Evolutionary conservation across 35 echinoderm and acorn worm genomes (phyloP).

Genomic region (Stichopus chloronotus): DNA sequence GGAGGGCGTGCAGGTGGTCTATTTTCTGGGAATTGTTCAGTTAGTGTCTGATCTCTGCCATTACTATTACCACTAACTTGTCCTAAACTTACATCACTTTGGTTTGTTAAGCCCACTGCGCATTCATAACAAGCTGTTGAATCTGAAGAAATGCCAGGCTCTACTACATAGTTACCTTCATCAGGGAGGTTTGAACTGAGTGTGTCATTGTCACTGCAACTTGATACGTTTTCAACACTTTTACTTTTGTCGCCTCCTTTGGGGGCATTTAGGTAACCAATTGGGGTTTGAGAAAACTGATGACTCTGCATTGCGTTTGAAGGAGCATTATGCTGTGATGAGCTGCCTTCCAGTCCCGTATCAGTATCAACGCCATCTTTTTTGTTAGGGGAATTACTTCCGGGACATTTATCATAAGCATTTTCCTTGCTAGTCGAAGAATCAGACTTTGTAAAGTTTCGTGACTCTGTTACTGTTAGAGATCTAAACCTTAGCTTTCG

Average conservation of each 20-base stretch:
- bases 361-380: neutral
- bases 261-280: constrained; percentile 33
- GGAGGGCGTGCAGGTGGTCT: constrained; percentile 71
- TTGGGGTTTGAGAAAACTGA: neutral
- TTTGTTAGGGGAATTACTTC: constrained; percentile 23
- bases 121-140: neutral
- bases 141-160: neutral
- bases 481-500: constrained; percentile 33
- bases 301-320: neutral
- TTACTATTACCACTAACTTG: constrained; percentile 7
- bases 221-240: neutral
- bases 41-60: neutral
- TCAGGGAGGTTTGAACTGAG: neutral
- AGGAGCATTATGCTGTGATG: neutral
- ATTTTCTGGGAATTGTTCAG: neutral
- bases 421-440: neutral
- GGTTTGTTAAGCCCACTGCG: neutral
- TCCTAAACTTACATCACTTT: neutral
- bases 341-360: neutral
- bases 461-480: neutral
- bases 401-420: constrained; percentile 42
- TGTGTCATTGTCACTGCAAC: no score
- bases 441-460: neutral
- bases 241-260: constrained; percentile 14
- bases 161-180: neutral